Base-by-base conservation (phyloP, 2,797 vertebrate genomes). In the Protosalanx chinensis region DNA sequence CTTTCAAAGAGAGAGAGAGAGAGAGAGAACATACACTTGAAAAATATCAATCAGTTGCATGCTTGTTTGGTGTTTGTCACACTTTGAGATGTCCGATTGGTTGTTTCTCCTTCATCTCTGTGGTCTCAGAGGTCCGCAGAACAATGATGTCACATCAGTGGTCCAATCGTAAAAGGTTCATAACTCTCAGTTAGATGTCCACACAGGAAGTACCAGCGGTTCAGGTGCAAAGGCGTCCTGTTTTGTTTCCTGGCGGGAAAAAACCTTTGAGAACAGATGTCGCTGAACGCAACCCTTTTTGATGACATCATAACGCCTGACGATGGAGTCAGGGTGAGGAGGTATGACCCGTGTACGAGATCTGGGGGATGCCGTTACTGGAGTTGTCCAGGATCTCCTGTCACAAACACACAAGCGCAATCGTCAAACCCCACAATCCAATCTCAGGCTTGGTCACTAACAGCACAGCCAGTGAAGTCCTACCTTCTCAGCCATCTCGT, bases 401-500 rank as follows among this genome's bases (percentile, higher is more conserved):
- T 78, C 84, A 75, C 51, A 16, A 29, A 61, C 41, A 64, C n/a
- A 69, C 64, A 62, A 72, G 61, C 23, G 15, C 68, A 60, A 10
- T 16, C 35, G 51, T 16, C 35, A 56, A 56, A 59, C 15, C 2
- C 32, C 13, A 8, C 63, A 8, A 15, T 65, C 63, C 35, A 46
- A 23, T 46, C 63, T 8, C 30, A 63, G 12, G 29, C 35, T 3
- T 16, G 20, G 32, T 68, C 67, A 35, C 51, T 32, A 30, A 68
- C 1, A 13, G 46, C 7, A 60, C 41, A 35, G 57, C 32, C 15
- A 18, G 29, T n/a, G 8, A 64, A 61, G 35, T 71, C 92, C 89
- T 88, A 98, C 97, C 94, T 98, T 99, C 88, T 98, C 97, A 0
- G 95, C 92, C 96, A 99, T 98, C 91, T 99, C 97, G 30, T 99